Percentiles rank a stretch among this genome's conserved stretches.
Conservation (phyloP, 37 sponge, comb jelly and placozoan species). For the Aplysina aerophoba region DNA sequence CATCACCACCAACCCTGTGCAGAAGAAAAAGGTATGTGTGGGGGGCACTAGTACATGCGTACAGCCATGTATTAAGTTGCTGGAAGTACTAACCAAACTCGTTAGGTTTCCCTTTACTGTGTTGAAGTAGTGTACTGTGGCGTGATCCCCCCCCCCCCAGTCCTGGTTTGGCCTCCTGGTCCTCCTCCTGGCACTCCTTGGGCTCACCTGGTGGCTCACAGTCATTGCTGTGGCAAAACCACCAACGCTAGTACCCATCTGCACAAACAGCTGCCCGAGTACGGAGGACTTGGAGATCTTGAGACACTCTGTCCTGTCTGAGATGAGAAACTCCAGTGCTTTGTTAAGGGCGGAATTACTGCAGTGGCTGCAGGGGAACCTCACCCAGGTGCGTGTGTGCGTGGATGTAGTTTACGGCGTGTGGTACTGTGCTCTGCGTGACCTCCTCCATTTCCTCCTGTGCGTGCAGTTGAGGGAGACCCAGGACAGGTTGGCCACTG, state of each 20-base stretch:
- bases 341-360: background rate
- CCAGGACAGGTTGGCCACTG: too few species aligned
- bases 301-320: background rate
- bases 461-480: too few species aligned
- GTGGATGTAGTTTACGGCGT: constrained; percentile 11
- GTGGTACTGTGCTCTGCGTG: background rate
- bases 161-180: constrained; percentile 34
- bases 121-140: too few species aligned
- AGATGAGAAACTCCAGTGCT: background rate
- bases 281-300: background rate
- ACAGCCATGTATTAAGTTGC: too few species aligned
- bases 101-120: too few species aligned
- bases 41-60: too few species aligned
- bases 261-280: too few species aligned
- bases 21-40: constrained; percentile 4
- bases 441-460: too few species aligned
- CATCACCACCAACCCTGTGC: background rate
- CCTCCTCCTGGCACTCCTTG: background rate
- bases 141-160: background rate
- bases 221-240: too few species aligned
- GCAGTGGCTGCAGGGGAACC: background rate
- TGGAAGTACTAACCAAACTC: too few species aligned
- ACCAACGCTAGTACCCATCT: too few species aligned
- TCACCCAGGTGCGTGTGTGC: constrained; percentile 13
- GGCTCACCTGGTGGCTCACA: constrained; percentile 9